Evolutionary conservation across 2,888 invertebrate species (phyloP).

Genomic region (Agrypnus murinus): DNA sequence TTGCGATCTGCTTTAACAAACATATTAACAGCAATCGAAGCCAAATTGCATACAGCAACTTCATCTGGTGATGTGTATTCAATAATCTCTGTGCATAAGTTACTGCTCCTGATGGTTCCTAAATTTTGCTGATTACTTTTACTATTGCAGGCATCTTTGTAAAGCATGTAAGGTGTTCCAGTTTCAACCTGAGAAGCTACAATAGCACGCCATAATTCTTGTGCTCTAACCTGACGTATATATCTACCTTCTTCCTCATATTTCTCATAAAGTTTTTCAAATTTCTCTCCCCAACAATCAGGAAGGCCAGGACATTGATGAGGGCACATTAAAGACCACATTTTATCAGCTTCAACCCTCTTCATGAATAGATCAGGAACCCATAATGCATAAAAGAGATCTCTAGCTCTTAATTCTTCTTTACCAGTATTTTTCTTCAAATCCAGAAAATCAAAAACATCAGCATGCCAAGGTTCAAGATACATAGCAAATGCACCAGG

Average conservation of each 20-base stretch:
- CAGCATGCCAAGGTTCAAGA: conserved; percentile 99
- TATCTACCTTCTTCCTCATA: conserved; percentile 89
- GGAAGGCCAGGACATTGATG: conserved; percentile 91
- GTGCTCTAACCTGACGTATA: conserved; percentile 82
- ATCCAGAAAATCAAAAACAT: conserved; percentile 96
- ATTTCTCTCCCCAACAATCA: conserved; percentile 96
- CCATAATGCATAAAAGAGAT: conserved; percentile 98
- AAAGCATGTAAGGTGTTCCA: conserved; percentile 98
- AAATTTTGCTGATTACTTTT: conserved; percentile 99
- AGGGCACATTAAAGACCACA: conserved; percentile 99
- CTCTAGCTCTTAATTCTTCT: conserved; percentile 95
- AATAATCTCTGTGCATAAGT: conserved; percentile 98
- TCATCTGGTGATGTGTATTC: conserved; percentile 95
- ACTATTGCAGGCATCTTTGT: conserved; percentile 96
- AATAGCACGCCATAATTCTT: conserved; percentile 94
- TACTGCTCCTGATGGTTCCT: conserved; percentile 98
- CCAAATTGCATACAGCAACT: conserved; percentile 98
- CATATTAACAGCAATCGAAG: conserved; percentile 97
- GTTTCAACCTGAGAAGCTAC: conserved; percentile 97
- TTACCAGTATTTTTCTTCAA: conserved; percentile 96
- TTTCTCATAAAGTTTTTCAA: conserved; percentile 88
- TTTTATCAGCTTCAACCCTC: conserved; percentile 86
- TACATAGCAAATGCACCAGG: conserved; percentile 99
- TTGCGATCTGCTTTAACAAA: conserved; percentile 86
- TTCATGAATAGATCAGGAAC: conserved; percentile 99